A percentile compares a stretch with the other conserved stretches of the same genome.
Conservation (phyloP, 2,888 invertebrate species). For the Tineola bisselliella region DNA sequence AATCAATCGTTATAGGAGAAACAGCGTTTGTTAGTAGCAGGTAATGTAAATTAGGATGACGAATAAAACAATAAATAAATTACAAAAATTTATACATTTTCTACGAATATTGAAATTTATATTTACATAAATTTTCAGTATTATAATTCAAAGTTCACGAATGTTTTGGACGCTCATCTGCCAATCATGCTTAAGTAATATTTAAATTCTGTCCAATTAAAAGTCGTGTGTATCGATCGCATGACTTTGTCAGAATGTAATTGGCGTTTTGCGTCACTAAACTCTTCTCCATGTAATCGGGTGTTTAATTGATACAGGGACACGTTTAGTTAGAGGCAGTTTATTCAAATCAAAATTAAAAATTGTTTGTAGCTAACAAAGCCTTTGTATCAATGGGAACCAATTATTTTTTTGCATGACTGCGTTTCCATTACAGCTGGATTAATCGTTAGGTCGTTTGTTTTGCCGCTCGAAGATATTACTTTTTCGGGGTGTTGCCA, state of each 20-base stretch:
- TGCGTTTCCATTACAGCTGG: conserved; percentile 46
- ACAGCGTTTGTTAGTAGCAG: too few species aligned
- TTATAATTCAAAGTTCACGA: too few species aligned
- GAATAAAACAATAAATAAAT: too few species aligned
- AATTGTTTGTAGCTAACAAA: not conserved
- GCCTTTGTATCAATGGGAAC: conserved; percentile 22
- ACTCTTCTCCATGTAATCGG: too few species aligned
- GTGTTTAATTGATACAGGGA: not conserved
- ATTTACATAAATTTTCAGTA: too few species aligned
- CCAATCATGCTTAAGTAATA: not conserved
- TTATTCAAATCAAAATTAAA: conserved; percentile 9
- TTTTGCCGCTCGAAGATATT: conserved; percentile 33
- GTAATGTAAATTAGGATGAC: too few species aligned
- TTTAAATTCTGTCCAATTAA: not conserved
- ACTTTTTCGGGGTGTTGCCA: conserved; percentile 15
- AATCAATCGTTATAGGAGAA: too few species aligned
- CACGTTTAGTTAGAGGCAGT: not conserved
- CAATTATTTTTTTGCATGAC: conserved; percentile 61
- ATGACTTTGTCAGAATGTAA: not conserved
- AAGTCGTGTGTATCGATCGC: not conserved
- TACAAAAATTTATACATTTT: too few species aligned
- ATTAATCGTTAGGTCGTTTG: conserved; percentile 42
- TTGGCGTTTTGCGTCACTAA: not conserved
- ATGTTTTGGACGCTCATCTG: too few species aligned
- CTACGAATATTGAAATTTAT: too few species aligned